phyloP scores from a whole-genome alignment of 2,113 vertebrate genomes.

The Tragelaphus imberbis region DNA sequence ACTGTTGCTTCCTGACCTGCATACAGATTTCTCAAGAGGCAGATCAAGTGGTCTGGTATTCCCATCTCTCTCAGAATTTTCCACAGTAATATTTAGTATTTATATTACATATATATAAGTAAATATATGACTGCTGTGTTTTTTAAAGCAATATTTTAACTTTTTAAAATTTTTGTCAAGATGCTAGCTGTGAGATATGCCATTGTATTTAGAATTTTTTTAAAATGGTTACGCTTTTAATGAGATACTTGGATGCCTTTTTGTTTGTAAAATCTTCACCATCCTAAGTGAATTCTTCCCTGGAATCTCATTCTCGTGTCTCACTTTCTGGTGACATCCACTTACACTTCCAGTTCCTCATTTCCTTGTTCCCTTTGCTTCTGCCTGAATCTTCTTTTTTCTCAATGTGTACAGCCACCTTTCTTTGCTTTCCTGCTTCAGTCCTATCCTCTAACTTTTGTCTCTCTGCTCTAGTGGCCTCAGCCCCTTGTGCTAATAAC shows the following conservation, averaged over 20 bases:
- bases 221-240: background rate
- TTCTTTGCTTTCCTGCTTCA: background rate
- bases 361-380: background rate
- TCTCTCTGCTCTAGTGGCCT: background rate
- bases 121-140: background rate
- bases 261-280: background rate
- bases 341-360: rapidly evolving
- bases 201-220: background rate
- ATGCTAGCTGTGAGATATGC: background rate
- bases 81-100: no score
- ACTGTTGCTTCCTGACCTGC: no score
- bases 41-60: no score
- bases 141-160: slow-evolving; percentile 25
- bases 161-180: background rate
- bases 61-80: no score
- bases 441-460: background rate
- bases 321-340: background rate
- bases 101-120: background rate
- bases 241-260: background rate
- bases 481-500: background rate
- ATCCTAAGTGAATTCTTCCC: background rate
- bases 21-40: no score
- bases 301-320: background rate
- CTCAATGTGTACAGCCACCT: rapidly evolving
- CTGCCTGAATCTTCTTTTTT: background rate